Conservation (phyloP, 2,113 vertebrate species). For the Oncorhynchus keta region DNA sequence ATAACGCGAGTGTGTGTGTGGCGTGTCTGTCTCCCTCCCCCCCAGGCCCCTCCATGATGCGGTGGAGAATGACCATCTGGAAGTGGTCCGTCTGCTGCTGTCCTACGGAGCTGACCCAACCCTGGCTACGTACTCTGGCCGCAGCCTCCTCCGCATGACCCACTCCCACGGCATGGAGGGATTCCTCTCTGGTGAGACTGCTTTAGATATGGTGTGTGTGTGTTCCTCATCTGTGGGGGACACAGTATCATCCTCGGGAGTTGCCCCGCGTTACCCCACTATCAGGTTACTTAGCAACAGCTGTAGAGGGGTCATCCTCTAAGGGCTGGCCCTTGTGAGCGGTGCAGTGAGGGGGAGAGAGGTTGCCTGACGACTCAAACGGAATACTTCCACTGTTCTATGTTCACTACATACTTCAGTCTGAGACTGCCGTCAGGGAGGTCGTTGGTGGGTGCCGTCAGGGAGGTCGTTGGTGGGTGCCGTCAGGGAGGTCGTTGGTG, state of each 20-base stretch:
- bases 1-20: constrained; percentile 17
- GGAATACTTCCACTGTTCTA: too few relatives aligned
- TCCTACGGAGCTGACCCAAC: constrained; percentile 93
- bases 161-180: constrained; percentile 93
- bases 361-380: not conserved
- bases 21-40: constrained; percentile 1
- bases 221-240: not conserved
- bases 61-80: constrained; percentile 90
- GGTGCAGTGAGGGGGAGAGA: not conserved
- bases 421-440: too few relatives aligned
- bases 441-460: too few relatives aligned
- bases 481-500: too few relatives aligned
- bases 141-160: constrained; percentile 89
- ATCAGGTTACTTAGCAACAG: constrained; percentile 51
- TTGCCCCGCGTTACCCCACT: constrained; percentile 19
- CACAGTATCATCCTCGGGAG: constrained; percentile 6
- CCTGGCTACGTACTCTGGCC: constrained; percentile 89
- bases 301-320: constrained; percentile 32
- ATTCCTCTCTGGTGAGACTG: constrained; percentile 81
- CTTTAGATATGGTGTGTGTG: not conserved
- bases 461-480: too few relatives aligned
- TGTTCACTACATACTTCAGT: too few relatives aligned
- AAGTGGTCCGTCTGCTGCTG: constrained; percentile 88
- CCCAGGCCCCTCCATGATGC: constrained; percentile 90
- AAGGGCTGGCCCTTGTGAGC: constrained; percentile 5